Base-by-base conservation (phyloP, 2,113 vertebrate genomes). In the Lophura nycthemera region DNA sequence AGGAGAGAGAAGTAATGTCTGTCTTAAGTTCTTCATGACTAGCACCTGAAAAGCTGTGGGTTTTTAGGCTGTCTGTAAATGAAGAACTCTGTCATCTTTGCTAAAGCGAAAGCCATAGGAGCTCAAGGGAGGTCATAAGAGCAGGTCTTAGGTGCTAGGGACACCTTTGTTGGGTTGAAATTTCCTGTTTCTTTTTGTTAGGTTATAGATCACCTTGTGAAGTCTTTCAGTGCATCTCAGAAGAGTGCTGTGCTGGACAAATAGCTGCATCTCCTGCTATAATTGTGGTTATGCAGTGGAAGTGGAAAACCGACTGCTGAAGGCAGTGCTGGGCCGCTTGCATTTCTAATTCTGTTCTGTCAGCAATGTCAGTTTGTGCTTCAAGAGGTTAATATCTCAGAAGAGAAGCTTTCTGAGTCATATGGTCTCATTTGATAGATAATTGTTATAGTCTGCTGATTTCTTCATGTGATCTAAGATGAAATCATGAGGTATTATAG, bases 381-480 rank as follows among this genome's bases (percentile, higher is more conserved):
- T 95, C 83, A 86, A 83, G 92, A 93, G 89, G 95, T 95, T 95
- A 82, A 45, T 50, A 75, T 86, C 86, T 96, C 76, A 59, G 83
- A 75, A 84, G 69, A 50, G 87, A 88, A 59, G 57, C 93, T 95
- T 95, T 92, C 75, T 94, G 95, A 93, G 85, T 97, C 96, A 95
- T 95, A 29, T 93, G 97, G 91, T 96, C 75, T 80, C 83, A 88
- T 86, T 96, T 94, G 90, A 81, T 97, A 96, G 90, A 71, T 94
- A 80, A 86, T 95, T 96, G 47, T 76, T 93, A 18, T 52, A 92
- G 96, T 96, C 97, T 95, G 92, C 86, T 96, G 97, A 93, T 95
- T 93, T 93, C 40, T 88, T 75, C 96, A 92, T 97, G 90, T 97
- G 97, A 95, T 96, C 81, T 67, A 19, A 59, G 65, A 92, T 59